Evolutionary conservation across 1,140 invertebrate genomes (phyloP), one percentile per base, ranked within the genome.

Genomic region (Bombus sylvicola): DNA sequence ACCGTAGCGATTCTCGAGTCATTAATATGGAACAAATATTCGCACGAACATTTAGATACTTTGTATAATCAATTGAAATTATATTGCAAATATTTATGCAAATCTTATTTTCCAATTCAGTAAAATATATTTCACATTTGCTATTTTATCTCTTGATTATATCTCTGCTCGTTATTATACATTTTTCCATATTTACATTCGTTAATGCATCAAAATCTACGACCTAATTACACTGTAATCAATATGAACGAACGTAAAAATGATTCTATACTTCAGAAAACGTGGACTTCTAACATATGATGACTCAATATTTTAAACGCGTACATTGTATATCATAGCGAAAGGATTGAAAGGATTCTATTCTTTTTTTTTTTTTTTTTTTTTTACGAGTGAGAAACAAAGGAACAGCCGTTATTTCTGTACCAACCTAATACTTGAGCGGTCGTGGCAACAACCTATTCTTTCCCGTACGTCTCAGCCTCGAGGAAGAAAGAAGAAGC

Each of bases 361-460:
- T 41, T 6, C 6, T 53, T 53, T 28, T 39, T 9, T 28, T 53
- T 12, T 4, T 68, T 4, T 34, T 5, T 10, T 37, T 28, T 34
- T 28, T 68, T 74, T 66, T 34, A 77, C 57, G 0, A 77, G 28
- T 15, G 25, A 10, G 62, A 37, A 66, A 79, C 39, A 37, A 79
- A 79, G n/a, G 25, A 47, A 68, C 37, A 22, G 13, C n/a, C 64
- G 64, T 68, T 80, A 80, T 80, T 80, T 80, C 13, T 53, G 41
- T 28, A 80, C 64, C 64, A 68, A 69, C 77, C 64, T n/a, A 47
- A 80, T 68, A 80, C 64, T 47, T n/a, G 31, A 39, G 62, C 41
- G 77, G 62, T 80, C 77, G 41, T 69, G 31, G 41, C 64, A 80
- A 80, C 77, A 68, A 25, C 39, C 41, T 80, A 68, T 47, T 80